phyloP scores from a whole-genome alignment of 2,113 vertebrate genomes.

The Pseudorasbora parva region DNA sequence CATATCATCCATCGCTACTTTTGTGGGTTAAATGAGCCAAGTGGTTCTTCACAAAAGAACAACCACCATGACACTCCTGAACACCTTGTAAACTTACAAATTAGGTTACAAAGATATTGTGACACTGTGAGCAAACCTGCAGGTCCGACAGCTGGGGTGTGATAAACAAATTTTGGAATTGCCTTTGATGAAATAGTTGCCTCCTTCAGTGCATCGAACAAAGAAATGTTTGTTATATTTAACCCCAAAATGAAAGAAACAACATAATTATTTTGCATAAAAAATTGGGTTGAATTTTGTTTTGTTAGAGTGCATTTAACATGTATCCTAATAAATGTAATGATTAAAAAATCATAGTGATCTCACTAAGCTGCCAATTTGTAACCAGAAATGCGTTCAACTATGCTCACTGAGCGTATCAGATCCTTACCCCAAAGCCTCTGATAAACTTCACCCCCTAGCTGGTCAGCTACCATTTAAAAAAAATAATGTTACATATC shows the following conservation, averaged over 20 bases:
- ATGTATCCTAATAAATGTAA: neutral
- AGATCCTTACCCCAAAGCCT: too few relatives aligned
- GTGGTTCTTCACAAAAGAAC: neutral
- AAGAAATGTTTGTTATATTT: neutral
- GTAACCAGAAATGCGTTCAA: neutral
- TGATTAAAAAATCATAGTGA: neutral
- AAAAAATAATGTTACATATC: too few relatives aligned
- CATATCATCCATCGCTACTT: neutral
- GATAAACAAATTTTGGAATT: neutral
- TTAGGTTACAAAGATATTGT: neutral
- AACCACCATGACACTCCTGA: neutral
- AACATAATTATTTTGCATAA: neutral
- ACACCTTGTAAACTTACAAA: conserved; percentile 5
- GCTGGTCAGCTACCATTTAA: too few relatives aligned
- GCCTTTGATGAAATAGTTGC: neutral
- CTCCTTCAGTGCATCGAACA: neutral
- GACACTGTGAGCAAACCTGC: neutral
- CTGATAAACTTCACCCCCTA: too few relatives aligned
- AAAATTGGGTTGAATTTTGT: neutral
- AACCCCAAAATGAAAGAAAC: neutral
- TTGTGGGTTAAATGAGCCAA: neutral
- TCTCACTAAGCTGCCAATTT: neutral
- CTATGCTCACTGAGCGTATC: too few relatives aligned
- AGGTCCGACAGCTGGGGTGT: neutral
- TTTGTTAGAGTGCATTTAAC: neutral